These are phyloP conservation scores for Drosophila picticornis DNA, from an alignment of 2,888 invertebrate genomes.

Conservation along the genomic window DNA sequence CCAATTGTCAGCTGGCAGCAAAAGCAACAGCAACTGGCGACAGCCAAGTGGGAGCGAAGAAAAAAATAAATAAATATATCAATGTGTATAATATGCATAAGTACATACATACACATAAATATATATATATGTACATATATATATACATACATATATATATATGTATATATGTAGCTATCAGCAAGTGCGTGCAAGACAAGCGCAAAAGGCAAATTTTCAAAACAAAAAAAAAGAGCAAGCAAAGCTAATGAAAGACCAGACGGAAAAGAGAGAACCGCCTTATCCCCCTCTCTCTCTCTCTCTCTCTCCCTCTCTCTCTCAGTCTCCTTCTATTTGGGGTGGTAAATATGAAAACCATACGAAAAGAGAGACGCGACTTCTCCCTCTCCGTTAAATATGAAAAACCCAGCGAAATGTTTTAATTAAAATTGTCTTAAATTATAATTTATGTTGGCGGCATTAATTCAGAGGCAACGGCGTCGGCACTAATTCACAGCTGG, in stretches of 20 bases:
- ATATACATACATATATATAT: background rate
- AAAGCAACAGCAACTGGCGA: constrained; percentile 32
- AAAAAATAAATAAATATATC: constrained; percentile 26
- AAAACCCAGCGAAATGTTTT: constrained; percentile 67
- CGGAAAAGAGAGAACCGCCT: constrained; percentile 10
- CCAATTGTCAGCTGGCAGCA: constrained; percentile 67
- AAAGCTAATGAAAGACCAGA: constrained; percentile 51
- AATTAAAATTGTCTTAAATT: constrained; percentile 79
- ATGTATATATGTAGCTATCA: background rate
- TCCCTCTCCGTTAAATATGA: constrained; percentile 15
- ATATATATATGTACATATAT: constrained; percentile 20
- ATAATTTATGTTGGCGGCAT: constrained; percentile 77
- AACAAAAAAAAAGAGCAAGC: constrained; percentile 25
- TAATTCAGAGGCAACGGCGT: constrained; percentile 65
- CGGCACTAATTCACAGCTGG: constrained; percentile 72
- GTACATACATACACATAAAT: constrained; percentile 8
- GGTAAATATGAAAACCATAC: background rate
- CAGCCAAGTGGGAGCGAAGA: constrained; percentile 41
- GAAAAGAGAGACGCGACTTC: background rate
- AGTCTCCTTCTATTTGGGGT: background rate
- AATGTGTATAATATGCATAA: constrained; percentile 43
- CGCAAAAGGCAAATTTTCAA: constrained; percentile 39
- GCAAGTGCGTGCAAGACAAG: constrained; percentile 40
- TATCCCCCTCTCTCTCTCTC: background rate
- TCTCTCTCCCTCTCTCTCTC: background rate